Base-by-base conservation (phyloP, 2,797 vertebrate species). In the Coregonus sp. region DNA sequence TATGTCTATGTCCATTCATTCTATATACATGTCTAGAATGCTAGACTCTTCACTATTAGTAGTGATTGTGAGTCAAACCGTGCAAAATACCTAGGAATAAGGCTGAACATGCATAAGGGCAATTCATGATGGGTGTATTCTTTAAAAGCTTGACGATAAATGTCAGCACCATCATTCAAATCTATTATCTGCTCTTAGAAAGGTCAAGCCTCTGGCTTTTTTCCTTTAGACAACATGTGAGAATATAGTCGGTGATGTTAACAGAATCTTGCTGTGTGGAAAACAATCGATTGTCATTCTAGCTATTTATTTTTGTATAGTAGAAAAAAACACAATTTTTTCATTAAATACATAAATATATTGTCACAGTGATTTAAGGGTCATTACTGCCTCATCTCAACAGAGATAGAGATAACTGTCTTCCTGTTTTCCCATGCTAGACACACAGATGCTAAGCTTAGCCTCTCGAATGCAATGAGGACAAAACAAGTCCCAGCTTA, bases 131-230 rank as follows among this genome's bases (percentile, higher is more conserved):
- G 74, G 56, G 79, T 78, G 74, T 88, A 84, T 61, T 85, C 70
- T 87, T 81, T 47, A 47, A 66, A 25, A 25, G 73, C 82, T 77
- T 67, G 47, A 72, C 35, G 29, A 81, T 75, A 90, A 92, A 93
- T 91, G 91, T 85, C 89, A 89, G 84, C 83, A 76, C 83, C 80
- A 90, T 92, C 82, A 83, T 91, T 87, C 86, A 92, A 84, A 90
- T 88, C 76, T 81, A 77, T 85, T 86, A 85, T 85, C 75, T 5
- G 66, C 78, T 75, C 65, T 74, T 69, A 70, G 29, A 87, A 89
- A 90, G 86, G 90, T 89, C 89, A 85, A 70, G 37, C 66, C 73
- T 80, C 80, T 66, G 59, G 59, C 40, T 11, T 47, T 78, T 83
- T 81, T 59, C 75, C 18, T 37, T 77, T 31, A 37, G 47, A 83